phyloP scores from a whole-genome alignment of 2,888 invertebrate genomes.

The Idaea aversata region DNA sequence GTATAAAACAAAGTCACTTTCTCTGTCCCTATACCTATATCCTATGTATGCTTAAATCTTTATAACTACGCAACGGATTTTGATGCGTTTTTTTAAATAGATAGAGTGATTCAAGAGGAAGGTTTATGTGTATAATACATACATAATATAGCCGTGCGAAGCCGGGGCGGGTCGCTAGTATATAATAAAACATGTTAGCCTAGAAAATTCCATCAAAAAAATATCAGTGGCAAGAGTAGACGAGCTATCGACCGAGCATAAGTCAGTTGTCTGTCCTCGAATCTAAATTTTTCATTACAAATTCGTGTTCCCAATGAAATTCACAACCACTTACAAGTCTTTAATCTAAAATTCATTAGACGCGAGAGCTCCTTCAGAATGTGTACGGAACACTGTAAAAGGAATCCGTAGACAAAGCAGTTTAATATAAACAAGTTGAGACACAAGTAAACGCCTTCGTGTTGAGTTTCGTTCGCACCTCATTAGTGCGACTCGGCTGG shows the following conservation, averaged over 20 bases:
- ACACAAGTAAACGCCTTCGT: not conserved
- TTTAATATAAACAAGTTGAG: constrained; percentile 26
- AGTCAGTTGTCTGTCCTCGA: not conserved
- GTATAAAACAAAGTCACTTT: no score
- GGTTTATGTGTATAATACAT: no score
- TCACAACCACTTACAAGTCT: not conserved
- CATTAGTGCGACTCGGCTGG: not conserved
- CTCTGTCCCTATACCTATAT: no score
- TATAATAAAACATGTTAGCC: no score
- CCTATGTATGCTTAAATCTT: no score
- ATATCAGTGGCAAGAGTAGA: not conserved
- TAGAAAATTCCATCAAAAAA: not conserved
- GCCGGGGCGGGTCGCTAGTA: no score
- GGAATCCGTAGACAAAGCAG: constrained; percentile 21
- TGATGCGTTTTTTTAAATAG: no score
- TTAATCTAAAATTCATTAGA: constrained; percentile 1
- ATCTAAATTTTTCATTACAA: not conserved
- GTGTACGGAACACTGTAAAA: not conserved
- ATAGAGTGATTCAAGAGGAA: no score
- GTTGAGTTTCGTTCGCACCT: not conserved
- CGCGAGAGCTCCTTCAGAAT: not conserved
- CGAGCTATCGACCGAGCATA: not conserved
- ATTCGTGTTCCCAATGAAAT: not conserved
- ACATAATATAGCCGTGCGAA: no score
- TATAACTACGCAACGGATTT: no score